Base-by-base conservation (phyloP, 2,113 vertebrate species). In the Cyanoramphus novaezelandiae region DNA sequence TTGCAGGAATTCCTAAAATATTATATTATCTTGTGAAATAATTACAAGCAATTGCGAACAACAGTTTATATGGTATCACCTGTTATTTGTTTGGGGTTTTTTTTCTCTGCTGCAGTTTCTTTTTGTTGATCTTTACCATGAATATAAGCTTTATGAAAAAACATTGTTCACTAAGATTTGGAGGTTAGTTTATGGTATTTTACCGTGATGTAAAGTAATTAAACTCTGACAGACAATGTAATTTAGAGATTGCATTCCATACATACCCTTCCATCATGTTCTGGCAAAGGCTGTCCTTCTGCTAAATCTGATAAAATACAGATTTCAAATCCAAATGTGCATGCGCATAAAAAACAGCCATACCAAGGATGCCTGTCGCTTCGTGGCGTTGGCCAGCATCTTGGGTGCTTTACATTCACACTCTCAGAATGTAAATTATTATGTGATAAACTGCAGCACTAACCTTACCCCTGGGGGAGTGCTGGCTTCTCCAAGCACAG, bases 401-500 rank as follows among this genome's bases (percentile, higher is more conserved):
- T 37, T 0, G 0, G 33, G 19, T n/a, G n/a, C n/a, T 78, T 74
- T 70, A 7, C 50, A 18, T 88, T 86, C 55, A 9, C 35, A n/a
- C 13, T 18, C 28, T 12, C 20, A 29, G 68, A 35, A 2, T 65
- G 49, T 16, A 24, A 31, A 28, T 17, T 41, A 28, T 18, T 37
- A 5, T 10, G 23, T 53, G 65, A 63, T 47, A 5, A 47, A 37
- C 65, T n/a, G 17, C 37, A 50, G 65, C 37, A 11, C 55, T 41
- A 37, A 6, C 62, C 52, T 85, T 50, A 10, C 13, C 27, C 13
- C 39, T 49, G 13, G 50, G 27, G 47, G 41, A 74, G 33, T 2
- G 0, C 15, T 70, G 79, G 29, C 46, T n/a, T 39, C n/a, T 68
- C 37, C 0, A 0, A 13, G 13, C 1, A 0, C n/a, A 52, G 28